Evolutionary conservation across 2,888 invertebrate species (phyloP).

Genomic region (Melanostoma scalare): DNA sequence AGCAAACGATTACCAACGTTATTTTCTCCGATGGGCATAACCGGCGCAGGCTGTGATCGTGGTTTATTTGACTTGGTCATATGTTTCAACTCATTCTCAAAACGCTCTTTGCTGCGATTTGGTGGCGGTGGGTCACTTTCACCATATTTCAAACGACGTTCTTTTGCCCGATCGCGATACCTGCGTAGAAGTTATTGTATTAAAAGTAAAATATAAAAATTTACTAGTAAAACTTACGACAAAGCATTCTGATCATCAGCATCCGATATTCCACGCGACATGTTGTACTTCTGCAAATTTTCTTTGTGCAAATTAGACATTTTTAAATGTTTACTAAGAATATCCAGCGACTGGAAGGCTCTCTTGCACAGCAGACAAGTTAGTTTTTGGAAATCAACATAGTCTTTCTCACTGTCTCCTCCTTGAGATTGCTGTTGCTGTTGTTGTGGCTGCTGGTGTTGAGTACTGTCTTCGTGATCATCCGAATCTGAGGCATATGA

Average conservation of each 20-base stretch:
- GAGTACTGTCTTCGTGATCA: slow-evolving; percentile 74
- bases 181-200: slow-evolving; percentile 65
- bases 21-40: slow-evolving; percentile 87
- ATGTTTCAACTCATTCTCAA: slow-evolving; percentile 84
- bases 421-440: slow-evolving; percentile 82
- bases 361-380: slow-evolving; percentile 97
- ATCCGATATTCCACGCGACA: slow-evolving; percentile 75
- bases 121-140: slow-evolving; percentile 89
- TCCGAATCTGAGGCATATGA: slow-evolving; percentile 89
- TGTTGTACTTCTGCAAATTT: slow-evolving; percentile 86
- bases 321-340: slow-evolving; percentile 94
- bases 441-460: slow-evolving; percentile 52
- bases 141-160: slow-evolving; percentile 95
- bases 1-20: slow-evolving; percentile 97
- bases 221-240: slow-evolving; percentile 74
- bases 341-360: slow-evolving; percentile 94
- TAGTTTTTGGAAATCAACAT: slow-evolving; percentile 93
- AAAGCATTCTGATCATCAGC: slow-evolving; percentile 64
- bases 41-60: slow-evolving; percentile 79
- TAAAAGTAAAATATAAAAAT: neutral
- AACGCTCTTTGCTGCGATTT: slow-evolving; percentile 88
- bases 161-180: slow-evolving; percentile 98
- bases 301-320: slow-evolving; percentile 97
- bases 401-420: slow-evolving; percentile 85
- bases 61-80: slow-evolving; percentile 80